Base-by-base conservation (phyloP, 1,140 invertebrate species). In the Adoxophyes honmai region DNA sequence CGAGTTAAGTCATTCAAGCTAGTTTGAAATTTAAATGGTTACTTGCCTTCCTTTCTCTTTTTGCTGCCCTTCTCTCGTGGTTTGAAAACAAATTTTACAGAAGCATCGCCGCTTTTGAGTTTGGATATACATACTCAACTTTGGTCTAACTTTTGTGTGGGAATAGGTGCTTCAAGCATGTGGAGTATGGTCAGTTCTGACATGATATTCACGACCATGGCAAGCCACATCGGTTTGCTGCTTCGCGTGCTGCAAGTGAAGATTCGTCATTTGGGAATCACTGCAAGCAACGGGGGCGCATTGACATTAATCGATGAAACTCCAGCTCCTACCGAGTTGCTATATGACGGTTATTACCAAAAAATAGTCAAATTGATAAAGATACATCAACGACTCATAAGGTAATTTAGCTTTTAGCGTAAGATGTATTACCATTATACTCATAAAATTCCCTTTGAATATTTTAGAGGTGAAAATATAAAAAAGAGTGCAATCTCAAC, bases 161-260 rank as follows among this genome's bases (percentile, higher is more conserved):
- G 62, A 60, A 55, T 44, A 86, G 83, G 83, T 13, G 18, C 76
- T 4, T 58, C 75, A 21, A 78, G 78, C 13, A 81, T 85, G 0
- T 79, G 70, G 55, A 70, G 66, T n/a, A 84, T 84, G 81, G 65
- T 85, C 4, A 73, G 75, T 7, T 79, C 78, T 5, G 84, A 87
- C 55, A 65, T 87, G 15, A 56, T 85, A 35, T 87, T 87, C 42
- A 84, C 82, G 70, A 75, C 78, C 0, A 85, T 85, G 79, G 71
- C 84, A 0, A 87, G 75, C 48, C 81, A 87, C 37, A 85, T 87
- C 33, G 81, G 79, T 44, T 78, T 87, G 78, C 64, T 87, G 3
- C 52, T 85, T 5, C 70, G 74, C n/a, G 54, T 81, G 11, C 62
- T 87, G 34, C 82, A 82, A 66, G 48, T 75, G 4, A 75, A 75